Conservation (phyloP, 1,140 invertebrate species). For the Drosophila fuyamai region DNA sequence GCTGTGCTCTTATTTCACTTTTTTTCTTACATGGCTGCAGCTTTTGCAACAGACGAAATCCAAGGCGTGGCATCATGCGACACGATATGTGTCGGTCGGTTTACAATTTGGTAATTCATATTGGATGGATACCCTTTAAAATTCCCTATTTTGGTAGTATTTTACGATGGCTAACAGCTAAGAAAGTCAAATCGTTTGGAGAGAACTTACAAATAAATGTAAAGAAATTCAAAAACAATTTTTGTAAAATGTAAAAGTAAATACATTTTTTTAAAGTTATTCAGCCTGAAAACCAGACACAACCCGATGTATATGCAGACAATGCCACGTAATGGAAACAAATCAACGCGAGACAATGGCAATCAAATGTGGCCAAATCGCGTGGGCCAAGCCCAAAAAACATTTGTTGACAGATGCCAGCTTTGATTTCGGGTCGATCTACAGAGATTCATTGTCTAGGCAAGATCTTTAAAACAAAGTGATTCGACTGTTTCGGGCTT, state of each 20-base stretch:
- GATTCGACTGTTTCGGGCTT: slow-evolving; percentile 23
- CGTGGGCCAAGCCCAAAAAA: slow-evolving; percentile 57
- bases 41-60: slow-evolving; percentile 27
- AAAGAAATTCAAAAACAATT: no score
- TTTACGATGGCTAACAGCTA: no score
- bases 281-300: not conserved
- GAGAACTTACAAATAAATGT: no score
- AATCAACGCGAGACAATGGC: slow-evolving; percentile 52
- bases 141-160: not conserved
- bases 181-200: no score
- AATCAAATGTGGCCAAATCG: slow-evolving; percentile 64
- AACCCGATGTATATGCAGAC: not conserved
- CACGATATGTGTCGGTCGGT: slow-evolving; percentile 18
- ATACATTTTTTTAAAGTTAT: no score
- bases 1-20: slow-evolving; percentile 48
- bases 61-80: slow-evolving; percentile 29
- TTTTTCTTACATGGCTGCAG: slow-evolving; percentile 28
- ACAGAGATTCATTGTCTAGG: slow-evolving; percentile 29
- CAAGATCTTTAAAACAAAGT: slow-evolving; percentile 17
- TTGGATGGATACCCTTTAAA: not conserved
- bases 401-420: slow-evolving; percentile 41
- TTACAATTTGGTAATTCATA: not conserved
- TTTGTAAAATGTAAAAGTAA: no score
- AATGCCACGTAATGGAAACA: slow-evolving; percentile 26
- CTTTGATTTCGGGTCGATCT: slow-evolving; percentile 29